phyloP scores from a whole-genome alignment of 2,888 invertebrate species.

The Drosophila subquinaria region DNA sequence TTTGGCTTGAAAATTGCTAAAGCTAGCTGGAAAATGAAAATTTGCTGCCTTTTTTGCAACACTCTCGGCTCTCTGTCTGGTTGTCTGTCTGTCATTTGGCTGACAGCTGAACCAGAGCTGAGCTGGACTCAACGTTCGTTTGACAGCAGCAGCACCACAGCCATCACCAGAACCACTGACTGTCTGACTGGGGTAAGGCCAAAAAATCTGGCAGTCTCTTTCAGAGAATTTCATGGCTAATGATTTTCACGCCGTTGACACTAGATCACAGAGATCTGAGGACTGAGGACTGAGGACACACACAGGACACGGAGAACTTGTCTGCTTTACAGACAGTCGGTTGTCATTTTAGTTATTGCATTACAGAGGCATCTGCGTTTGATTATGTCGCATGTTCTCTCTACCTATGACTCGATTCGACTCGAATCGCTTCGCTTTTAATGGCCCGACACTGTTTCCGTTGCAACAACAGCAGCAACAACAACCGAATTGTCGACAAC shows the following conservation, averaged over 20 bases:
- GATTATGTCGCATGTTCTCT: slow-evolving; percentile 67
- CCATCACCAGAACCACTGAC: slow-evolving; percentile 21
- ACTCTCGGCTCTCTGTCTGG: slow-evolving; percentile 1
- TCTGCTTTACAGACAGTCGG: slow-evolving; percentile 26
- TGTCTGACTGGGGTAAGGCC: slow-evolving; percentile 6
- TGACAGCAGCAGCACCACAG: slow-evolving; percentile 41
- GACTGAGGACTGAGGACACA: background rate
- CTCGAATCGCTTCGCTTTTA: slow-evolving; percentile 53
- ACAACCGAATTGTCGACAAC: slow-evolving; percentile 58
- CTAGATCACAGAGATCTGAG: slow-evolving; percentile 32
- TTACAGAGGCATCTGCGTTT: slow-evolving; percentile 74
- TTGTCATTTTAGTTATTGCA: slow-evolving; percentile 79
- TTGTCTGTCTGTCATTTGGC: slow-evolving; percentile 31
- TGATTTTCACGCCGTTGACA: slow-evolving; percentile 75
- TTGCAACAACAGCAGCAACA: slow-evolving; percentile 56
- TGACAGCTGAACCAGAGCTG: slow-evolving; percentile 51
- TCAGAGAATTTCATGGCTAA: slow-evolving; percentile 70
- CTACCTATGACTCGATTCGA: slow-evolving; percentile 41
- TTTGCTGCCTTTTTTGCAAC: slow-evolving; percentile 13
- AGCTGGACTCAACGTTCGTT: slow-evolving; percentile 28
- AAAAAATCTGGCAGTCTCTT: slow-evolving; percentile 68
- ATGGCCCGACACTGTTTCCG: slow-evolving; percentile 80
- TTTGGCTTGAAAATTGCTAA: slow-evolving; percentile 7
- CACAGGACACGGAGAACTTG: slow-evolving; percentile 13
- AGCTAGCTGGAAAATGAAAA: slow-evolving; percentile 7